Evolutionary conservation across 2,113 vertebrate species (phyloP).

Genomic region (Psammodynastes pulverulentus): DNA sequence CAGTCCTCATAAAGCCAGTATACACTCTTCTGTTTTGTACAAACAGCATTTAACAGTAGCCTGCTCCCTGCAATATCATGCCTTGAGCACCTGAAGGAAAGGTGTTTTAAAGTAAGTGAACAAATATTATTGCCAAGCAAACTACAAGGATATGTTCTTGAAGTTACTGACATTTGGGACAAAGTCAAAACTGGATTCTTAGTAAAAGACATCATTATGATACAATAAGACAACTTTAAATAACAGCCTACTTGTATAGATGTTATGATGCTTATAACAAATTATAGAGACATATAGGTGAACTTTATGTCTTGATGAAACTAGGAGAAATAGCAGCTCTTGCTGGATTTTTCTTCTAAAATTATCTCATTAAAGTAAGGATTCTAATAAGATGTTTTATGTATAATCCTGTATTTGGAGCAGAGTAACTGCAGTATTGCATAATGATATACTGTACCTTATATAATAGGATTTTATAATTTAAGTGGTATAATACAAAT

Average conservation of each 20-base stretch:
- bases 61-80: background rate
- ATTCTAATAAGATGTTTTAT: conserved; percentile 31
- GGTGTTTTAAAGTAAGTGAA: background rate
- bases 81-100: background rate
- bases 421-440: conserved; percentile 47
- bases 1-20: background rate
- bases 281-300: conserved; percentile 24
- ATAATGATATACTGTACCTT: conserved; percentile 51
- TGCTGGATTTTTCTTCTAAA: conserved; percentile 37
- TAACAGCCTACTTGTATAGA: conserved; percentile 20
- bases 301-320: conserved; percentile 32
- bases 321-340: conserved; percentile 6
- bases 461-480: conserved; percentile 61
- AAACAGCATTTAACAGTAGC: background rate
- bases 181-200: background rate
- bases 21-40: background rate
- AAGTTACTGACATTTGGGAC: background rate
- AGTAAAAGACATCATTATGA: conserved; percentile 34
- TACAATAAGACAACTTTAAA: conserved; percentile 20
- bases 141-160: background rate
- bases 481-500: conserved; percentile 43
- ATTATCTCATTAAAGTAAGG: conserved; percentile 49
- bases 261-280: conserved; percentile 35
- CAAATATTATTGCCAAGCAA: background rate
- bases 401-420: conserved; percentile 43